These are phyloP conservation scores for Nasonia vitripennis DNA, from an alignment of 1,140 invertebrate species.

Conservation along the genomic window DNA sequence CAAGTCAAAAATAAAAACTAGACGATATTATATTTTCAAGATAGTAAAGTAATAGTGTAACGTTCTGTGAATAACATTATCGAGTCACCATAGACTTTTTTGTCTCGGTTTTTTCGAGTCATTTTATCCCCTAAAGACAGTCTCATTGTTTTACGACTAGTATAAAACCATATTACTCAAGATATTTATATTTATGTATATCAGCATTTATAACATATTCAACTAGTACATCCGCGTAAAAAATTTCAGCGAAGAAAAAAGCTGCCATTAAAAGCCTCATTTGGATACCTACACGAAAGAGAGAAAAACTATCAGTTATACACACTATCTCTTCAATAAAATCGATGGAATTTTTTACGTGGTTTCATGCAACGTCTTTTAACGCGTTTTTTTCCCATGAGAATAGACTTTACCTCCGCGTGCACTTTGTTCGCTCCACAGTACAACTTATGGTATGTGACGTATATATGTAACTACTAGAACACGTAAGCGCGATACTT, in stretches of 20 bases:
- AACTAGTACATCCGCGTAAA: constrained; percentile 1
- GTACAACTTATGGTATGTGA: constrained; percentile 45
- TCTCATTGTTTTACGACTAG: neutral
- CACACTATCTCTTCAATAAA: neutral
- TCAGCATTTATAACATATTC: neutral
- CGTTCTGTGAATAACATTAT: neutral
- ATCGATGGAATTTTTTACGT: constrained; percentile 25
- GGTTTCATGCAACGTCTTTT: neutral
- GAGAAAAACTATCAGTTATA: neutral
- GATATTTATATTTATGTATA: constrained; percentile 17
- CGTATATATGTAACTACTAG: constrained; percentile 34
- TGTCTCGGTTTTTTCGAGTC: neutral
- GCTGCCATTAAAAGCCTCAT: neutral
- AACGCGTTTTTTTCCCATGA: neutral
- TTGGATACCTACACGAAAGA: neutral
- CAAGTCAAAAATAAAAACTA: neutral
- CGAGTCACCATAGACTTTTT: neutral
- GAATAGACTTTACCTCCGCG: constrained; percentile 42
- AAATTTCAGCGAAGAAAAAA: constrained; percentile 14
- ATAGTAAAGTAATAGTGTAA: neutral
- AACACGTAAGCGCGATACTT: constrained; percentile 29
- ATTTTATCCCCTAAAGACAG: neutral
- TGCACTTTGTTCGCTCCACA: constrained; percentile 46
- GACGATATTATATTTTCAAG: constrained; percentile 1
- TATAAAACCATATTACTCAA: neutral